Percentiles rank a stretch among this genome's conserved stretches.
These are phyloP conservation scores for Magallana ariakensis DNA, from an alignment of 1,140 invertebrate species.

Conservation along the genomic window DNA sequence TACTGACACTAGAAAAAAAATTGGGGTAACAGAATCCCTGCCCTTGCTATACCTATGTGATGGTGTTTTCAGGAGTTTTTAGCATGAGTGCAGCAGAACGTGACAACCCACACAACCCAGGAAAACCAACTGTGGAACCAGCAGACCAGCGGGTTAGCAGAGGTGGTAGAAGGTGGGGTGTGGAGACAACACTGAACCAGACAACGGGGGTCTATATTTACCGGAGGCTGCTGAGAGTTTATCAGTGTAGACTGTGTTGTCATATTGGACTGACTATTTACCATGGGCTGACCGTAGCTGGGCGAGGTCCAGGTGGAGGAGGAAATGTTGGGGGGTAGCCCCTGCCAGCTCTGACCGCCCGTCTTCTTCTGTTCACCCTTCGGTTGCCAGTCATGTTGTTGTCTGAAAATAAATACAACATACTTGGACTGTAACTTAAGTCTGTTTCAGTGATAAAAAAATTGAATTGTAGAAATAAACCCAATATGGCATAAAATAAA, in stretches of 20 bases:
- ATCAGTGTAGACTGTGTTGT: background rate
- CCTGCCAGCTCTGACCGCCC: constrained; percentile 73
- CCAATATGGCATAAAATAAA: no score
- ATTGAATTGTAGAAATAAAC: no score
- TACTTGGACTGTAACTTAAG: background rate
- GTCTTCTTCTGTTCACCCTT: constrained; percentile 76
- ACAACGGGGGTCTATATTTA: background rate
- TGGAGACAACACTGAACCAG: constrained; percentile 14
- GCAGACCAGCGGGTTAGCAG: background rate
- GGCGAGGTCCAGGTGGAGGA: constrained; percentile 60
- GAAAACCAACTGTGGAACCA: background rate
- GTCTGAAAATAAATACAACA: constrained; percentile 52
- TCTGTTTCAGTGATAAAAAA: background rate
- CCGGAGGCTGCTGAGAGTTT: background rate
- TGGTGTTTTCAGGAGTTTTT: no score
- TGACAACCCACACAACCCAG: no score
- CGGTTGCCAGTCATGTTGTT: constrained; percentile 77
- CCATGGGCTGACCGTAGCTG: constrained; percentile 60
- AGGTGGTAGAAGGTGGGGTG: background rate
- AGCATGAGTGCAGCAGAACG: no score
- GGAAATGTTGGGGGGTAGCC: constrained; percentile 57
- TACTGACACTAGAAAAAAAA: no score
- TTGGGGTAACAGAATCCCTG: no score
- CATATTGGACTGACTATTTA: constrained; percentile 41
- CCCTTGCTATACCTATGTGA: no score